Evolutionary conservation across 1,140 invertebrate genomes (phyloP).

Genomic region (Brachionus plicatilis): DNA sequence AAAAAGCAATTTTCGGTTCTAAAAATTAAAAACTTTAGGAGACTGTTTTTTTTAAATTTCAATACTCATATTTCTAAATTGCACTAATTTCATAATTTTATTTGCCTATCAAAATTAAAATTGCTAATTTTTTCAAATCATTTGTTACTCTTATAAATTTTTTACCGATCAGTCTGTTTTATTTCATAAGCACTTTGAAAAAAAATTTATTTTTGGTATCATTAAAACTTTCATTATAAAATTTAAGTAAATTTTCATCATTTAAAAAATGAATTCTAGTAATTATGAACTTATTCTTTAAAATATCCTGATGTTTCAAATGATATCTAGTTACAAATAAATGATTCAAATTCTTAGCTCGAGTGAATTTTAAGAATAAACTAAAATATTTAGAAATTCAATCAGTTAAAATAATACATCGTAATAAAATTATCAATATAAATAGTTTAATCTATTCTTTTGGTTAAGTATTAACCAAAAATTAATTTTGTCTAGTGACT

Average conservation of each 20-base stretch:
- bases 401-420: not conserved
- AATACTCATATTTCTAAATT: not conserved
- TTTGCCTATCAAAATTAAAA: not conserved
- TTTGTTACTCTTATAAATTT: not conserved
- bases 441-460: no score
- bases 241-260: not conserved
- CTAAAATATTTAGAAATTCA: not conserved
- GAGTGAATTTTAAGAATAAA: no score
- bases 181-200: not conserved
- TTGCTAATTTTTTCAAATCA: not conserved
- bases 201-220: not conserved
- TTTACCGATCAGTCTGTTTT: not conserved
- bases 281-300: not conserved
- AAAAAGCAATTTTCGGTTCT: not conserved
- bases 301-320: no score
- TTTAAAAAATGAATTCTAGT: not conserved
- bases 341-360: not conserved
- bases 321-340: not conserved
- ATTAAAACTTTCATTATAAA: not conserved
- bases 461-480: no score
- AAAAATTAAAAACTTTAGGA: not conserved
- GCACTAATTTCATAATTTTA: slow-evolving; percentile 19
- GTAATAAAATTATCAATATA: not conserved
- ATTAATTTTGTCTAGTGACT: no score
- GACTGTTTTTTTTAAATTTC: not conserved